phyloP scores from a whole-genome alignment of 1,140 invertebrate genomes.

The Rhynchophorus ferrugineus region DNA sequence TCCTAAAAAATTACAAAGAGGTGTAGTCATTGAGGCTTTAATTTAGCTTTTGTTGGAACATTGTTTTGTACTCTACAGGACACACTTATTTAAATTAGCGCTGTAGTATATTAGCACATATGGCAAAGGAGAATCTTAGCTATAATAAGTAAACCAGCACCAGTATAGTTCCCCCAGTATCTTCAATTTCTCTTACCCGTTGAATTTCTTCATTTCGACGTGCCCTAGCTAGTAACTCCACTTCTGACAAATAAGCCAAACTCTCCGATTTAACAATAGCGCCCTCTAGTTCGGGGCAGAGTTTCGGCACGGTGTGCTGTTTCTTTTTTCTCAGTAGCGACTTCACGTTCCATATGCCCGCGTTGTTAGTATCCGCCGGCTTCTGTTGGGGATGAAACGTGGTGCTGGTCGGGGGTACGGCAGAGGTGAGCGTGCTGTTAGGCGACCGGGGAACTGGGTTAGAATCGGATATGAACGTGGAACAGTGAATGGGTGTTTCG shows the following conservation, averaged over 20 bases:
- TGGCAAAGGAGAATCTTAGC: too few relatives aligned
- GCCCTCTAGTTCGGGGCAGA: conserved; percentile 41
- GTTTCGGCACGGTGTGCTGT: conserved; percentile 30
- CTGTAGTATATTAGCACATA: too few relatives aligned
- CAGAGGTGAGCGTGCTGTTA: not conserved
- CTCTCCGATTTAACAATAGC: conserved; percentile 45
- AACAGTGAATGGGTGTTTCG: conserved; percentile 15
- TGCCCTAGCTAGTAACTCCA: conserved; percentile 42
- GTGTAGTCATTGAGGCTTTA: too few relatives aligned
- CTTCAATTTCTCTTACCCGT: conserved; percentile 40
- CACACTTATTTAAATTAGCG: too few relatives aligned
- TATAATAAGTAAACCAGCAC: conserved; percentile 13
- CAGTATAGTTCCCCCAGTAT: conserved; percentile 6
- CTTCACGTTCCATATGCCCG: conserved; percentile 35
- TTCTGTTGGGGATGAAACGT: not conserved
- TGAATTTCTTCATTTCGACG: conserved; percentile 42
- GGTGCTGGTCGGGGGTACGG: not conserved
- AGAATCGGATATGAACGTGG: conserved; percentile 10
- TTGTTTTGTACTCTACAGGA: too few relatives aligned
- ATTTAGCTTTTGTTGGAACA: too few relatives aligned
- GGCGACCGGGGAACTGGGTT: not conserved
- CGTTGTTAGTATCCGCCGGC: not conserved
- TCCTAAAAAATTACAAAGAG: too few relatives aligned
- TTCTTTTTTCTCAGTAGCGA: conserved; percentile 38
- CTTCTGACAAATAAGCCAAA: conserved; percentile 42